Base-by-base conservation (phyloP, 2,888 invertebrate species). In the Bugula neritina region DNA sequence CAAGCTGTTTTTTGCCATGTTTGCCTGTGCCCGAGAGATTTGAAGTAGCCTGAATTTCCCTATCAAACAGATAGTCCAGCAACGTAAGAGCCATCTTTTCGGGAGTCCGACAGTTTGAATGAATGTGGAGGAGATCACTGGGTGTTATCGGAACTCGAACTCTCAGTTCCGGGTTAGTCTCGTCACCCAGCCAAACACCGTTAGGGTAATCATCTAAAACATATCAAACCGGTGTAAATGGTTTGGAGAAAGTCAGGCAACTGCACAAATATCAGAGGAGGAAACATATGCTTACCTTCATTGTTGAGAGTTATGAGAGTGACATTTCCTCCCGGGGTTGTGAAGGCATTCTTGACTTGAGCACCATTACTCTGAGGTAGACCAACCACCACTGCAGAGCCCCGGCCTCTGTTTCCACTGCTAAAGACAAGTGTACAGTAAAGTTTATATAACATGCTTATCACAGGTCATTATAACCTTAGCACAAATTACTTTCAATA, bases 71-170 rank as follows among this genome's bases (percentile, higher is more conserved):
- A 76, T 86, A 85, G 77, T 87, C 87, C 35, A 87, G 78, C 54
- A 87, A 78, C 1, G 86, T 86, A 3, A 87, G 78, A 1, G 87
- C 87, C 87, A 87, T 86, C 79, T 87, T 87, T 75, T 86, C 86
- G 31, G 86, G 83, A n/a, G 86, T 86, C 21, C 84, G 82, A 77
- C 86, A 87, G 73, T 85, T 85, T 17, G 85, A 84, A 76, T 87
- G 86, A 71, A 87, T 84, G 74, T 86, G 86, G n/a, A 86, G 78
- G n/a, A 87, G 78, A 74, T 83, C 82, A 78, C 83, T 83, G 77
- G 84, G 85, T 69, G 83, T 82, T 69, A 87, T 84, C 21, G 83
- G 84, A 63, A 85, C 85, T 71, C 87, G 77, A 1, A 87, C 87
- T 75, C 86, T 79, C 79, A 84, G 82, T 75, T 86, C 85, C 23